Base-by-base conservation (phyloP, 1,140 invertebrate species). In the Zaprionus ornatus region DNA sequence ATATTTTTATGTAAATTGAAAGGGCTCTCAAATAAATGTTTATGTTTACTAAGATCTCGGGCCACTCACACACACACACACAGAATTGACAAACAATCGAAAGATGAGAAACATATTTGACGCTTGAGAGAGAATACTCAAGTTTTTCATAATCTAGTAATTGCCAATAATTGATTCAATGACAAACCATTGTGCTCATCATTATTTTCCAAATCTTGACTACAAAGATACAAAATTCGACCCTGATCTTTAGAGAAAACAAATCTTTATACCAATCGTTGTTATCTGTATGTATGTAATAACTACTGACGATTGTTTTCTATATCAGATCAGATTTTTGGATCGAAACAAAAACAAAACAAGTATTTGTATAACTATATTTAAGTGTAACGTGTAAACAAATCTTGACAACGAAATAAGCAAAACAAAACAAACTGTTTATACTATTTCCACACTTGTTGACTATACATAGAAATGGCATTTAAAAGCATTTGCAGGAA, bases 381-480 rank as follows among this genome's bases (percentile, higher is more conserved):
- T 59, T 25, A 64, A 71, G 52, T 54, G 29, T 35, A 60, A 74
- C 55, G 60, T 62, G 29, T 10, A 32, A 68, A 52, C 40, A 56
- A 67, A 54, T 66, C 77, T 85, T 59, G 77, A 80, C 83, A 88
- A 83, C 74, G 80, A 88, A 78, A 67, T 77, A 69, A 57, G 42
- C 52, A 17, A 45, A 45, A 17, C 55, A 71, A 66, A n/a, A 42
- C 37, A 66, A 13, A 65, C 42, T 37, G 50, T 64, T 62, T 59
- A 74, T 54, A 32, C 9, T 32, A 55, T 85, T 88, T 83, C 52
- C 29, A 80, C 40, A 72, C 55, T 77, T 76, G 71, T 79, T 82
- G 50, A 57, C 42, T 64, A 35, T 27, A 50, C 48, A 60, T 48
- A 68, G 10, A 23, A 69, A 65, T 65, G 27, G 62, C 48, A 77